phyloP scores from a whole-genome alignment of 1,140 invertebrate genomes.

The Magallana gigas region DNA sequence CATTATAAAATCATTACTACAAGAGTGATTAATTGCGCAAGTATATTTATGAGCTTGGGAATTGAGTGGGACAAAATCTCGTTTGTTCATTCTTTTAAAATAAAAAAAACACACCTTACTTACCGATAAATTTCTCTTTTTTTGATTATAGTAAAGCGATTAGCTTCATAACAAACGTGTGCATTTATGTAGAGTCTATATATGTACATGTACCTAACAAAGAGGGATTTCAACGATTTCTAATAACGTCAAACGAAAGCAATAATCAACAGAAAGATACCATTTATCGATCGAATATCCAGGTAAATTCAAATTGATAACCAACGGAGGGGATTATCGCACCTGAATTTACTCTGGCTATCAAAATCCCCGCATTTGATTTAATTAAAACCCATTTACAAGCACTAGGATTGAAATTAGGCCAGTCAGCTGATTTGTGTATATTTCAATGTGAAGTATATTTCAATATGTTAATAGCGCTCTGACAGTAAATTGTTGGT shows the following conservation, averaged over 20 bases:
- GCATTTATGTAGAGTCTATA: no score
- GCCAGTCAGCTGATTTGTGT: background rate
- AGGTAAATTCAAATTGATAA: slow-evolving; percentile 8
- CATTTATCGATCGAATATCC: slow-evolving; percentile 7
- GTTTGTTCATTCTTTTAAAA: no score
- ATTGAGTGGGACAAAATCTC: no score
- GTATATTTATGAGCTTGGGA: background rate
- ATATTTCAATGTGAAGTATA: no score
- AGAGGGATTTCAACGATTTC: no score
- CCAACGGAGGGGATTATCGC: background rate
- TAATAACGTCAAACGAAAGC: background rate
- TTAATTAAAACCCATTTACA: slow-evolving; percentile 24
- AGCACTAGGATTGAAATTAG: background rate
- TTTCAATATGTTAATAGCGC: no score
- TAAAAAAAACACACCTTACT: no score
- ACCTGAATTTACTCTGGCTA: background rate
- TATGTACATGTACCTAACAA: no score
- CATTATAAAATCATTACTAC: slow-evolving; percentile 18
- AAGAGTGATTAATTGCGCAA: slow-evolving; percentile 1
- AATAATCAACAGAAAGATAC: slow-evolving; percentile 12
- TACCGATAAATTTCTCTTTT: no score
- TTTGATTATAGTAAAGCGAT: no score
- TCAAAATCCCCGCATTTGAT: background rate
- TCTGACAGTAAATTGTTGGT: background rate
- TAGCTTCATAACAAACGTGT: no score